Evolutionary conservation across 2,888 invertebrate genomes (phyloP), one percentile per base, ranked within the genome.

Genomic region (Petrolisthes manimaculis): DNA sequence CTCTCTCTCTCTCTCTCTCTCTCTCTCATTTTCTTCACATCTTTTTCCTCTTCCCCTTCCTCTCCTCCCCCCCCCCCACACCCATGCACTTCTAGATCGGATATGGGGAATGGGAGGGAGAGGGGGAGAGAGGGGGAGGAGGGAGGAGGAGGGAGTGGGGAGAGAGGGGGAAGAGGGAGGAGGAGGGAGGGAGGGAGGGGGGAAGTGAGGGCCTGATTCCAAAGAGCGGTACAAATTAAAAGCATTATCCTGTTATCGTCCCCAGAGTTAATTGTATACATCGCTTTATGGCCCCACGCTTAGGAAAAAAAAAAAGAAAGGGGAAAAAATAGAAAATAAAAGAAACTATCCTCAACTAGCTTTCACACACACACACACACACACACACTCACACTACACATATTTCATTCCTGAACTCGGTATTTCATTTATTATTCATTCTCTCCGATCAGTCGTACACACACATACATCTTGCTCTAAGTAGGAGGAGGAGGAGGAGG

Each of bases 221-320:
- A 24, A 12, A 71, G 71, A 71, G 71, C 71, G 18, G 71, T 71
- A 79, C 79, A 83, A 87, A 87, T 87, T 87, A 87, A 87, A 87
- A 87, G 83, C 87, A 37, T 87, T 83, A 83, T 83, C 83, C 79
- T 79, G 83, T 87, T 87, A 87, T 83, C 81, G 56, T 81, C 77
- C 83, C 61, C 67, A 6, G 71, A 71, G 87, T 87, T 83, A 87
- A 87, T 87, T 87, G 83, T 83, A n/a, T n/a, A n/a, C n/a, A 54
- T 79, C 83, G 21, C 53, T 75, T 82, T 77, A 24, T 18, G 74
- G 37, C 51, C 4, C 3, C 14, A 51, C n/a, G 74, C 0, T n/a
- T 14, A 18, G 53, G n/a, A n/a, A 67, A 82, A 37, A 67, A 37
- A 82, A 21, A 67, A 37, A 82, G 37, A 82, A 21, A 82, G 24